A percentile compares a stretch with the other conserved stretches of the same genome.
Conservation (phyloP, 2,797 vertebrate species). For the Sitta carolinensis region DNA sequence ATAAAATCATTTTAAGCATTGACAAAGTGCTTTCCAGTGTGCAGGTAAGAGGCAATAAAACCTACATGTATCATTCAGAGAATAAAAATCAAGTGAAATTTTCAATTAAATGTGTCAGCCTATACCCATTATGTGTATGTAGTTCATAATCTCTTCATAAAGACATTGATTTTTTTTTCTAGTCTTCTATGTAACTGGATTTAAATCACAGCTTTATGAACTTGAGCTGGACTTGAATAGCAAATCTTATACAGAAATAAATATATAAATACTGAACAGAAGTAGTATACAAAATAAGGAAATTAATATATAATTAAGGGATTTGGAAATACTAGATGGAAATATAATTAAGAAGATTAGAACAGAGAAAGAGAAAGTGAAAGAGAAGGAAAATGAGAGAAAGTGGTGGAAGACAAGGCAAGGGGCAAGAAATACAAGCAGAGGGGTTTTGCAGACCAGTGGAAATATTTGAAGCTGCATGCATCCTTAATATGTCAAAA, state of each 20-base stretch:
- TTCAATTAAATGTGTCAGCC: background rate
- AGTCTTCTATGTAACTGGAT: background rate
- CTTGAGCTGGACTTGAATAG: background rate
- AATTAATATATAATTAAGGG: background rate
- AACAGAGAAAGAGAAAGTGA: background rate
- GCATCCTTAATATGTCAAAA: background rate
- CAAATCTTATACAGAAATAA: background rate
- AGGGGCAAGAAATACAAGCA: background rate
- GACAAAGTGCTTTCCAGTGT: background rate
- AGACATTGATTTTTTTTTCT: background rate
- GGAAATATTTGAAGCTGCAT: background rate
- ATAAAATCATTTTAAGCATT: conserved; percentile 38
- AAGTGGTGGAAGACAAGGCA: background rate
- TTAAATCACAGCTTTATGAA: background rate
- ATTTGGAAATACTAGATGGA: background rate
- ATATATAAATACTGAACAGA: background rate
- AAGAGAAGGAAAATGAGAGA: conserved; percentile 5
- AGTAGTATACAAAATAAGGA: background rate
- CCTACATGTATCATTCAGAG: background rate
- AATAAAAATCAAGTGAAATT: background rate
- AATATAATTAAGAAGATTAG: background rate
- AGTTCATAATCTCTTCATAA: background rate
- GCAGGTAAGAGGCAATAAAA: conserved; percentile 10
- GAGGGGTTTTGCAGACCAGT: background rate
- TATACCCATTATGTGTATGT: background rate